phyloP scores from a whole-genome alignment of 2,888 invertebrate species.

The Ypsolopha sequella region DNA sequence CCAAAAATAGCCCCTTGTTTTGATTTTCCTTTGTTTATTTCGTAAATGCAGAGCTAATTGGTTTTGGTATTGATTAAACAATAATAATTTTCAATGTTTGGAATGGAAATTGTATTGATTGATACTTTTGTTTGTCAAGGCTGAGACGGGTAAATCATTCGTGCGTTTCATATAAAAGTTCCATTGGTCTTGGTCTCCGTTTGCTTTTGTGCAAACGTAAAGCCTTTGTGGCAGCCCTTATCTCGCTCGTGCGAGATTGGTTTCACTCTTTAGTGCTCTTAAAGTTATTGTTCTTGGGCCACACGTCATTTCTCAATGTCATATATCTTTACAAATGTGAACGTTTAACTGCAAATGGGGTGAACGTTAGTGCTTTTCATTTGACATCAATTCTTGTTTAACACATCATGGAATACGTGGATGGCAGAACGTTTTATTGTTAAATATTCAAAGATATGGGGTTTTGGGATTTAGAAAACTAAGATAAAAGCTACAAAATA shows the following conservation, averaged over 20 bases:
- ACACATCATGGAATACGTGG: neutral
- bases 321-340: slow-evolving; percentile 25
- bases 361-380: slow-evolving; percentile 43
- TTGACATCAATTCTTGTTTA: slow-evolving; percentile 27
- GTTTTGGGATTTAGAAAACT: no score
- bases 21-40: slow-evolving; percentile 30
- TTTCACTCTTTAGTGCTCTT: slow-evolving; percentile 48
- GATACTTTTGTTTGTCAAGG: neutral
- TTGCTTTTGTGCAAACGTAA: neutral
- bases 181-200: neutral
- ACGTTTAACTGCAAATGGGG: slow-evolving; percentile 32
- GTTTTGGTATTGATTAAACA: slow-evolving; percentile 25
- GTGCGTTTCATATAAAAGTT: slow-evolving; percentile 8
- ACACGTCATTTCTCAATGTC: slow-evolving; percentile 58
- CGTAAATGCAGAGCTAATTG: slow-evolving; percentile 42
- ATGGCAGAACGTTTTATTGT: no score
- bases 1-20: slow-evolving; percentile 46
- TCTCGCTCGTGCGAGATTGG: slow-evolving; percentile 47
- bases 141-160: neutral
- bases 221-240: neutral
- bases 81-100: slow-evolving; percentile 19
- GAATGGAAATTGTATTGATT: neutral
- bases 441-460: no score
- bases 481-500: no score
- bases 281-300: slow-evolving; percentile 61